Evolutionary conservation across 2,888 invertebrate genomes (phyloP), one percentile per base, ranked within the genome.

Genomic region (Magallana nippona): DNA sequence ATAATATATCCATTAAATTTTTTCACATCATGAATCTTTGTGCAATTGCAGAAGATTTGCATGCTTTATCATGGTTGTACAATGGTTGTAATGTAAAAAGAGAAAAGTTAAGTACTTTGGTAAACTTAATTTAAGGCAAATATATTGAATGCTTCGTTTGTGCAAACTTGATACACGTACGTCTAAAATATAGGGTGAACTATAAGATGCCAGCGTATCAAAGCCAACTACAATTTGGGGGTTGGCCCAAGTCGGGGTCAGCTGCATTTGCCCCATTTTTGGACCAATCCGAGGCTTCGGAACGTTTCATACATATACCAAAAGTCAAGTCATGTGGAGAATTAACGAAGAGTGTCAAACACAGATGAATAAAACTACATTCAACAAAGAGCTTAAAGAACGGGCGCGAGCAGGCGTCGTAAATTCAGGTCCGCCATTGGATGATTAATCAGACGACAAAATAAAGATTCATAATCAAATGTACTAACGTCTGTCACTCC

Each of bases 391-490:
- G 60, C 71, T 32, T 15, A 71, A 32, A 27, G 71, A 71, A 71
- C 71, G 71, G 63, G 71, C 22, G 71, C 71, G 32, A 15, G 71
- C 71, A 71, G 71, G 71, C 71, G 71, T 71, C 71, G 32, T 27
- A 71, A 71, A 71, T 71, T 71, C 71, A 71, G 27, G 27, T 22
- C 15, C 71, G 71, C 71, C 71, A 71, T 71, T 71, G 71, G 71
- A 71, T 71, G 71, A 71, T 71, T 71, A 71, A 71, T 71, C 71
- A 71, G 71, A 71, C 71, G 71, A 71, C 71, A 22, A 71, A 71
- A 71, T 71, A 71, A 71, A 71, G 71, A 71, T 27, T 71, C 71
- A 71, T 71, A 71, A 71, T 71, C 71, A 71, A 71, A 71, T 71
- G 15, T 71, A 71, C 71, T 27, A 27, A 71, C 60, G 71, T 71